These are phyloP conservation scores for Sinocyclocheilus grahami DNA, from an alignment of 2,113 vertebrate species.

Conservation along the genomic window DNA sequence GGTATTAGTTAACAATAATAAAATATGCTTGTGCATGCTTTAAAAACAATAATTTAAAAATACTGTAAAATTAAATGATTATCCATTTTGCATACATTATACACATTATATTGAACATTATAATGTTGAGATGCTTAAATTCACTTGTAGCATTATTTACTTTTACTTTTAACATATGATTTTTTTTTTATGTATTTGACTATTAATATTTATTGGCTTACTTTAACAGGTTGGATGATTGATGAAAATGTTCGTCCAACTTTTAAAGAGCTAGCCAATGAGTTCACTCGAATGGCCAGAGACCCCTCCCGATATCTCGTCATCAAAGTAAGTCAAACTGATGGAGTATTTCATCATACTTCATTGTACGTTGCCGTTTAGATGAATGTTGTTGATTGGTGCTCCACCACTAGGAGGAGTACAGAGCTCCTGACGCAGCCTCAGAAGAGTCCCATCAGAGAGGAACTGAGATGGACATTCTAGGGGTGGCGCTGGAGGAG, in stretches of 20 bases:
- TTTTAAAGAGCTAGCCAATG: slow-evolving; percentile 92
- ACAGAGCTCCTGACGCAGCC: slow-evolving; percentile 67
- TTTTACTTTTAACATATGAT: neutral
- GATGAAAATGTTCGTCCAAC: slow-evolving; percentile 93
- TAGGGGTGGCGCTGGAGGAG: slow-evolving; percentile 79
- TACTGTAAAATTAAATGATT: too few species aligned
- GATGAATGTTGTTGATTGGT: neutral
- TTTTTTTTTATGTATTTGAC: neutral
- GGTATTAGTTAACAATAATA: too few species aligned
- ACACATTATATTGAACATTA: too few species aligned
- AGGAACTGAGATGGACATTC: slow-evolving; percentile 79
- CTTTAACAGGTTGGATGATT: slow-evolving; percentile 91
- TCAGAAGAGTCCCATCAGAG: slow-evolving; percentile 76
- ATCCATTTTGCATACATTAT: neutral
- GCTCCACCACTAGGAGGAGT: slow-evolving; percentile 68
- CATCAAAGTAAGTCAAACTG: slow-evolving; percentile 80
- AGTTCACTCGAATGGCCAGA: slow-evolving; percentile 94
- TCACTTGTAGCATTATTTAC: too few species aligned
- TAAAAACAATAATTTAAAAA: too few species aligned
- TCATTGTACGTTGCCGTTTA: neutral
- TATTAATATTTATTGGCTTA: neutral
- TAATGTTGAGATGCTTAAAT: too few species aligned
- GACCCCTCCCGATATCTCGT: slow-evolving; percentile 92
- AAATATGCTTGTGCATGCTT: too few species aligned
- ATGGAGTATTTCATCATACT: neutral